phyloP scores from a whole-genome alignment of 2,797 vertebrate genomes.

The Gobio occitaniae region DNA sequence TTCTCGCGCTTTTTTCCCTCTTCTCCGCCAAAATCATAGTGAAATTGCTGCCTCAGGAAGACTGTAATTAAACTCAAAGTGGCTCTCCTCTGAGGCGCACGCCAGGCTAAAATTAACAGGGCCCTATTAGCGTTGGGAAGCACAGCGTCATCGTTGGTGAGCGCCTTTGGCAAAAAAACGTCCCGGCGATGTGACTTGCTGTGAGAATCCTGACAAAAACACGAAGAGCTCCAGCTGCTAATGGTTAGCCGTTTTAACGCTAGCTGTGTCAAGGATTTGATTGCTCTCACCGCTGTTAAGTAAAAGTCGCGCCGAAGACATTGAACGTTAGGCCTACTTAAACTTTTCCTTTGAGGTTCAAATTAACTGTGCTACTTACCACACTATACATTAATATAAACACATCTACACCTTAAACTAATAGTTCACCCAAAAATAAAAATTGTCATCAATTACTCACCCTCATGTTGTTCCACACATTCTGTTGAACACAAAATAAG shows the following conservation, averaged over 20 bases:
- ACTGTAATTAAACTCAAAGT: constrained; percentile 97
- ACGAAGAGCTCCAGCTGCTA: constrained; percentile 56
- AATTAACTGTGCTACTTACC: constrained; percentile 42
- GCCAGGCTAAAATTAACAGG: constrained; percentile 88
- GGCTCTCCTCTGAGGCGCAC: constrained; percentile 86
- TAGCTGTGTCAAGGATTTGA: constrained; percentile 52
- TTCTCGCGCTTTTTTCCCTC: constrained; percentile 66
- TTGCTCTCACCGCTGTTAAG: constrained; percentile 55
- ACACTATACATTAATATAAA: constrained; percentile 3
- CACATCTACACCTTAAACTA: background rate
- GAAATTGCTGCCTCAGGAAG: constrained; percentile 95
- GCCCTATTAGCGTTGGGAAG: constrained; percentile 85
- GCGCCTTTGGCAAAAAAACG: constrained; percentile 42
- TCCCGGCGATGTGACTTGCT: constrained; percentile 41
- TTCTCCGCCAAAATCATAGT: constrained; percentile 84
- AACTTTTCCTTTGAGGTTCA: constrained; percentile 19
- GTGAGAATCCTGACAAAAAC: constrained; percentile 50
- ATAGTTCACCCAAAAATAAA: no score
- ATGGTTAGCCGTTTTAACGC: constrained; percentile 57
- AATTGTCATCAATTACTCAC: no score
- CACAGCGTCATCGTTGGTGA: constrained; percentile 53
- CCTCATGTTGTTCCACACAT: no score
- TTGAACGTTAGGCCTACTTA: constrained; percentile 1
- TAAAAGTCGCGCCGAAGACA: constrained; percentile 40
- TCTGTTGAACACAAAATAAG: no score